Evolutionary conservation across 1,140 invertebrate species (phyloP).

Genomic region (Pseudachorutes palmiensis): DNA sequence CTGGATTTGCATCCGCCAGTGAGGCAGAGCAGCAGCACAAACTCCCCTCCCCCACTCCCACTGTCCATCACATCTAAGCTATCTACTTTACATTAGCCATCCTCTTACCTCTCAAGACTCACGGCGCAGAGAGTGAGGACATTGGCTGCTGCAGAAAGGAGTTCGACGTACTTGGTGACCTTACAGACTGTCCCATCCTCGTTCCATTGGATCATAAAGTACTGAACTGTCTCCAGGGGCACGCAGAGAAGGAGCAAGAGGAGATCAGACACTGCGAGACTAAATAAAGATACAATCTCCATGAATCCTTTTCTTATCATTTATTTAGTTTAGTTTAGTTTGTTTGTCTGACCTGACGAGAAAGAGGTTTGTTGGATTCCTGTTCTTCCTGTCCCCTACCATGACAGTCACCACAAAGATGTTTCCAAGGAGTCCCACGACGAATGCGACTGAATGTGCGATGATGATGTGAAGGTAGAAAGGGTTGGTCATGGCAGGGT

Average conservation of each 20-base stretch:
- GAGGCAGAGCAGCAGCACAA: too few relatives aligned
- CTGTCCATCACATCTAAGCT: too few relatives aligned
- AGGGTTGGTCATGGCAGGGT: conserved; percentile 40
- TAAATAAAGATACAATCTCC: conserved; percentile 19
- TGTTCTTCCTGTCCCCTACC: conserved; percentile 39
- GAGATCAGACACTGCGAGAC: conserved; percentile 44
- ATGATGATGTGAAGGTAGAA: conserved; percentile 42
- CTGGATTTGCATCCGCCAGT: too few relatives aligned
- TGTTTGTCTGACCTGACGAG: conserved; percentile 32
- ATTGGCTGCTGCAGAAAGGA: conserved; percentile 43
- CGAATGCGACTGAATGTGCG: conserved; percentile 43
- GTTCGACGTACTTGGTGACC: conserved; percentile 42
- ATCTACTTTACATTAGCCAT: too few relatives aligned
- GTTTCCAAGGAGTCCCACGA: conserved; percentile 41
- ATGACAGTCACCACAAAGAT: conserved; percentile 39
- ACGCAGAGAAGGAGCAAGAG: conserved; percentile 44
- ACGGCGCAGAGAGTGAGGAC: conserved; percentile 45
- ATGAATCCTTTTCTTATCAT: not conserved
- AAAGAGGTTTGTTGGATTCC: conserved; percentile 38
- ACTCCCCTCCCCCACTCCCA: too few relatives aligned
- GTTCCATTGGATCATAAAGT: conserved; percentile 43
- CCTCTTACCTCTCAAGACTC: conserved; percentile 44
- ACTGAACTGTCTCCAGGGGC: conserved; percentile 44
- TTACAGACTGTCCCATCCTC: conserved; percentile 43
- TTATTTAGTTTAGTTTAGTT: not conserved